phyloP scores from a whole-genome alignment of 2,113 vertebrate genomes.

The Vicugna pacos region DNA sequence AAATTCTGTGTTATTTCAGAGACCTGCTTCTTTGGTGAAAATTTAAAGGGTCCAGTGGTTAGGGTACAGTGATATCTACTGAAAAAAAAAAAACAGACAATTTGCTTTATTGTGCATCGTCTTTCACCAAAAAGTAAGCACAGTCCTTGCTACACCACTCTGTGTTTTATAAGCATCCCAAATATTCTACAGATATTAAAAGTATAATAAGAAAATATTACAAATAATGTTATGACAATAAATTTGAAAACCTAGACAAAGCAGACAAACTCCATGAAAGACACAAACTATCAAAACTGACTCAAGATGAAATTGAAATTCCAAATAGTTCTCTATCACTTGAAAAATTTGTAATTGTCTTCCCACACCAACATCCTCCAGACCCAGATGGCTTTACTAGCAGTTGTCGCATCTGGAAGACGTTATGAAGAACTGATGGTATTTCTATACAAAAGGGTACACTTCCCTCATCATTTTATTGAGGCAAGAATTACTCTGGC shows the following conservation, averaged over 20 bases:
- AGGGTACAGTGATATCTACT: not conserved
- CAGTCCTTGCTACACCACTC: not conserved
- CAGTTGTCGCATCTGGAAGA: not conserved
- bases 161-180: not conserved
- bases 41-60: not conserved
- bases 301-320: not conserved
- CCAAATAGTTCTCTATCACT: not conserved
- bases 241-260: not conserved
- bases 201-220: not conserved
- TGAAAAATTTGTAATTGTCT: constrained; percentile 14
- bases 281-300: not conserved
- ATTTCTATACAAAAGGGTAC: not conserved
- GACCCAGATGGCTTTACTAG: not conserved
- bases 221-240: not conserved
- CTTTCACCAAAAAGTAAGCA: not conserved
- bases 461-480: not conserved
- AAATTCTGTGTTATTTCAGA: not conserved
- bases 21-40: not conserved
- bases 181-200: not conserved
- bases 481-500: not conserved
- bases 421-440: not conserved
- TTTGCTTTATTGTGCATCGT: not conserved
- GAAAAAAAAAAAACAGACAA: not conserved
- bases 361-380: not conserved
- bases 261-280: not conserved